Evolutionary conservation across 1,140 invertebrate species (phyloP), one percentile per base, ranked within the genome.

Genomic region (Caenorhabditis latens): DNA sequence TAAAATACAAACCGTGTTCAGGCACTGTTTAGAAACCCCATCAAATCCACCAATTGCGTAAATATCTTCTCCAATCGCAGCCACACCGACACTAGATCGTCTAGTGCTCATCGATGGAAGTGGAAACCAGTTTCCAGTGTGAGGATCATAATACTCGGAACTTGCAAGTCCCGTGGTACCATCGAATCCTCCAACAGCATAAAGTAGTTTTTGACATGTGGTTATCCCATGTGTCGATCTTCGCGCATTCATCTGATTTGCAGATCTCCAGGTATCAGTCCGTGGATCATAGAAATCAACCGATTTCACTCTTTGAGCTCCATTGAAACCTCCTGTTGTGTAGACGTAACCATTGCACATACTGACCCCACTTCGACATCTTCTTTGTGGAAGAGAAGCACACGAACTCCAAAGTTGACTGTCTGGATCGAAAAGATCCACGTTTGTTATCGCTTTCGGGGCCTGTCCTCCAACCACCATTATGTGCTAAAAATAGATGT

Each of bases 11-110:
- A 79, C 71, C 71, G 71, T 53, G 46, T 79, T 79, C 21, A 79
- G n/a, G 24, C 71, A 79, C 24, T 79, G 71, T 24, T 79, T 79
- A 2, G 71, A 79, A 42, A 79, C 71, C 4, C 71, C 71, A 50
- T 79, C 71, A 19, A 79, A 79, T 50, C 71, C 71, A 1, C 71
- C 71, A 50, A 79, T 79, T n/a, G 71, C 71, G 53, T 79, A 79
- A 4, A 79, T 79, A 50, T 79, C 71, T 7, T 79, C 71, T 24
- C n/a, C 71, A 11, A 79, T 24, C 0, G 71, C 71, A 19, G 71
- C 46, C 4, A 79, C 71, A 46, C 71, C 71, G 13, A 79, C 71
- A 79, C 71, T 79, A 13, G 71, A 79, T 14, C 71, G 50, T 79
- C 71, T 53, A 3, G 71, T 79, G 46, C 71, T 79, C 71, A 79